Conservation (phyloP, 2,888 invertebrate genomes). For the Tetheella fluctuosa region DNA sequence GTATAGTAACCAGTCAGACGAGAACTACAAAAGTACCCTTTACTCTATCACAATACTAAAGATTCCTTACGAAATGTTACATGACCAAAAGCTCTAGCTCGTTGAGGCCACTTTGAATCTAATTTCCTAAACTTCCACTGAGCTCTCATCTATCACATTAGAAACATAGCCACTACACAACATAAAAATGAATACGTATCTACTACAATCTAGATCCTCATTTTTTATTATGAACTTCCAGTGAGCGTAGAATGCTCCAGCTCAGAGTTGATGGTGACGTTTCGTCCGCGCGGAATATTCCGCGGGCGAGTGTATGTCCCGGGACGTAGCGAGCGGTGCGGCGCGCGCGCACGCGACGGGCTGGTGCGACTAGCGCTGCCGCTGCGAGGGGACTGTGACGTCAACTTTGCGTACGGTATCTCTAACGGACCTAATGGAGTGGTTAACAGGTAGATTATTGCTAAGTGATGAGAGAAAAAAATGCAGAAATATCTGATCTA, state of each 20-base stretch:
- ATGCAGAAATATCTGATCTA: no score
- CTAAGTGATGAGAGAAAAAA: neutral
- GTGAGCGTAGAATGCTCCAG: conserved; percentile 92
- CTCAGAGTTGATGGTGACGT: conserved; percentile 87
- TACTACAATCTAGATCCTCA: neutral
- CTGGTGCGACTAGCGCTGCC: conserved; percentile 85
- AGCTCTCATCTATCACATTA: no score
- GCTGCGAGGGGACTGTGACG: conserved; percentile 83
- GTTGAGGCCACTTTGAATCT: no score
- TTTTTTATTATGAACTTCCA: conserved; percentile 55
- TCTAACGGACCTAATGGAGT: conserved; percentile 70
- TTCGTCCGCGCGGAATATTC: conserved; percentile 85
- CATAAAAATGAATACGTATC: no score
- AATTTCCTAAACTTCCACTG: no score
- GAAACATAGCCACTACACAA: no score
- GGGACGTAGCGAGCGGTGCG: conserved; percentile 90
- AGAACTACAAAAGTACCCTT: no score
- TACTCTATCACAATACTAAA: no score
- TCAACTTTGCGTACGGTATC: conserved; percentile 82
- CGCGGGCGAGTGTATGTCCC: conserved; percentile 91
- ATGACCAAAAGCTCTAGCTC: no score
- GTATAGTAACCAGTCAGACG: no score
- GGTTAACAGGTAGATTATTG: conserved; percentile 72
- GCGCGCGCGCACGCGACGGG: conserved; percentile 69
- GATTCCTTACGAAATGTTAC: no score